Evolutionary conservation across 2,888 invertebrate genomes (phyloP), one percentile per base, ranked within the genome.

Genomic region (Heterodera filipjevi): DNA sequence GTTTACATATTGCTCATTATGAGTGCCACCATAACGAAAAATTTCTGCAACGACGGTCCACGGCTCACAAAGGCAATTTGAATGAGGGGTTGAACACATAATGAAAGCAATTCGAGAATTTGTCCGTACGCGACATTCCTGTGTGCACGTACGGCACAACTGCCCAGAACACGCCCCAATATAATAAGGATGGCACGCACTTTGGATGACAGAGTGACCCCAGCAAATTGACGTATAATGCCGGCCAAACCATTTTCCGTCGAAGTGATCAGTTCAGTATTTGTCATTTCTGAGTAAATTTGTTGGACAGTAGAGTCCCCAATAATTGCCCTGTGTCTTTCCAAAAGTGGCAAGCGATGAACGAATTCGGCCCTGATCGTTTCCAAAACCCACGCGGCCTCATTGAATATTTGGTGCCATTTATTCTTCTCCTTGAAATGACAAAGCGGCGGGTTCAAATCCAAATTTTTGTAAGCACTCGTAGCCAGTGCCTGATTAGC

Each of bases 1-100:
- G 53, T 73, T 35, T 1, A 73, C 74, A 3, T 12, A n/a, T 8
- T 19, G 1, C 1, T 33, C 74, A 16, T 73, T 73, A 33, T 64
- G 46, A 16, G n/a, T 35, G 27, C 27, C 46, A 33, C 53, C 74
- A n/a, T 44, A 73, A n/a, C 74, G 39, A 8, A 64, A 64, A 14
- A 73, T 8, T 32, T 73, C 74, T 16, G 46, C n/a, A 73, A 49
- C 22, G 33, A 64, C 46, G n/a, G 22, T n/a, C 74, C 74, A 16
- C 12, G 22, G 3, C 3, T 59, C n/a, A 59, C 8, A n/a, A 59
- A 59, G 3, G 53, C n/a, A 12, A 22, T 6, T 3, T 46, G 6
- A 8, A 35, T 10, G 3, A 10, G 39, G 39, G 3, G 3, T 39
- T 39, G 39, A 10, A 6, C 39, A 39, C 3, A 6, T 39, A 39